These are phyloP conservation scores for Nannoperca obscura DNA, from an alignment of 2,797 vertebrate genomes.

Conservation along the genomic window DNA sequence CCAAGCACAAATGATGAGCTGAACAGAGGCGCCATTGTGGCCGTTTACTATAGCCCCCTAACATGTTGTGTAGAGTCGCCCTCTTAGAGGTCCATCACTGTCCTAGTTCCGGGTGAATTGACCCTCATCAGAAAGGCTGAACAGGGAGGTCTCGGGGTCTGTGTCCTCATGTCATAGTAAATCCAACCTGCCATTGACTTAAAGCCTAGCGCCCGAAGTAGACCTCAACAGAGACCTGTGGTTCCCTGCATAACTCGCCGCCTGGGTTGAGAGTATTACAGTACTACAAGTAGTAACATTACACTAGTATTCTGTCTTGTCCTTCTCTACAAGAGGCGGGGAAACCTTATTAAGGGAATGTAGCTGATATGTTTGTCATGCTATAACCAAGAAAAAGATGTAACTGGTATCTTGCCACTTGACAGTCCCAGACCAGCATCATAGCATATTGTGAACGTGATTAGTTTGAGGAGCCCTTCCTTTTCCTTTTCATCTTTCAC, in stretches of 20 bases:
- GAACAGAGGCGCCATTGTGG: slow-evolving; percentile 73
- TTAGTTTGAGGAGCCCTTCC: slow-evolving; percentile 20
- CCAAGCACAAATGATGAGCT: slow-evolving; percentile 53
- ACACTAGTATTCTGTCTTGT: neutral
- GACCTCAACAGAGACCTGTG: neutral
- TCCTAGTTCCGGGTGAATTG: slow-evolving; percentile 60
- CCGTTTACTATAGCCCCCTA: slow-evolving; percentile 45
- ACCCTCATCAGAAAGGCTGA: slow-evolving; percentile 41
- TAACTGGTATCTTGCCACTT: slow-evolving; percentile 4
- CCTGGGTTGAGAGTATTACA: neutral
- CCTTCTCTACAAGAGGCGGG: neutral
- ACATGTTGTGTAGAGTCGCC: slow-evolving; percentile 44
- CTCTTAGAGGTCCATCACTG: slow-evolving; percentile 58
- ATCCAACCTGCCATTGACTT: slow-evolving; percentile 13
- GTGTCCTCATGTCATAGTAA: slow-evolving; percentile 30
- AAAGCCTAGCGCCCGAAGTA: slow-evolving; percentile 16
- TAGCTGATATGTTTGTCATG: slow-evolving; percentile 24
- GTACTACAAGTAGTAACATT: neutral
- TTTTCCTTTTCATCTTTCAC: slow-evolving; percentile 16
- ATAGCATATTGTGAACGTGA: neutral
- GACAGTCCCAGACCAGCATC: neutral
- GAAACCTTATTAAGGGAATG: neutral
- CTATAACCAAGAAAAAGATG: slow-evolving; percentile 8
- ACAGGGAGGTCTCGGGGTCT: slow-evolving; percentile 16
- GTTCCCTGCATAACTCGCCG: neutral